phyloP scores from a whole-genome alignment of 2,113 vertebrate species.

The Cyprinodon tularosa region DNA sequence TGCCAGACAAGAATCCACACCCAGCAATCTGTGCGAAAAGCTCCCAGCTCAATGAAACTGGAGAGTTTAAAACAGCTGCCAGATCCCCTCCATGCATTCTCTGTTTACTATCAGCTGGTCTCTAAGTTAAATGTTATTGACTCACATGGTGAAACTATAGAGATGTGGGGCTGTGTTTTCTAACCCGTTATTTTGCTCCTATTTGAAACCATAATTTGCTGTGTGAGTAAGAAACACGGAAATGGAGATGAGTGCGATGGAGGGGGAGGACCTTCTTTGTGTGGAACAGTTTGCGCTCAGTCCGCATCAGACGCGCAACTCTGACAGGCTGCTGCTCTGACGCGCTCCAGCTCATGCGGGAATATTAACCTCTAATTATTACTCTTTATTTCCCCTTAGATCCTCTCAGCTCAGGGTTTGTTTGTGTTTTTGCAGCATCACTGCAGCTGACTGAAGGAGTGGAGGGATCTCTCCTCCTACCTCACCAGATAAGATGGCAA shows the following conservation, averaged over 20 bases:
- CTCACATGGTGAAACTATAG: neutral
- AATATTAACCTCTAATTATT: neutral
- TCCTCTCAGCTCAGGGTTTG: neutral
- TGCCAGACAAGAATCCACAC: constrained; percentile 70
- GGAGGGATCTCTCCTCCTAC: neutral
- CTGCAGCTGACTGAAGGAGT: neutral
- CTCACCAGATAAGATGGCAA: constrained; percentile 18
- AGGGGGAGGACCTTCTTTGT: constrained; percentile 25
- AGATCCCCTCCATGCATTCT: neutral
- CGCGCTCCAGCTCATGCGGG: neutral
- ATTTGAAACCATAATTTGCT: constrained; percentile 38
- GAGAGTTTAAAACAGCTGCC: neutral
- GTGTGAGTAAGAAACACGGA: constrained; percentile 73
- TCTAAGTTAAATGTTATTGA: neutral
- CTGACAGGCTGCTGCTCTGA: constrained; percentile 4
- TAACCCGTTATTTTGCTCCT: constrained; percentile 12
- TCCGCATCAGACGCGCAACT: constrained; percentile 7
- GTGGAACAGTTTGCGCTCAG: constrained; percentile 30
- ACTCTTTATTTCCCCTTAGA: neutral
- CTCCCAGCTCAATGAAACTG: constrained; percentile 8
- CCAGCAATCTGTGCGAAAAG: constrained; percentile 20
- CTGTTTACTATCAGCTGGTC: neutral
- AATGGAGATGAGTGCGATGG: constrained; percentile 45
- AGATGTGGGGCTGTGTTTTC: neutral
- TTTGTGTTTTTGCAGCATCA: constrained; percentile 12